A percentile compares a stretch with the other conserved stretches of the same genome.
These are phyloP conservation scores for Habroteleia sp. DNA, from an alignment of 2,888 invertebrate species.

Conservation along the genomic window DNA sequence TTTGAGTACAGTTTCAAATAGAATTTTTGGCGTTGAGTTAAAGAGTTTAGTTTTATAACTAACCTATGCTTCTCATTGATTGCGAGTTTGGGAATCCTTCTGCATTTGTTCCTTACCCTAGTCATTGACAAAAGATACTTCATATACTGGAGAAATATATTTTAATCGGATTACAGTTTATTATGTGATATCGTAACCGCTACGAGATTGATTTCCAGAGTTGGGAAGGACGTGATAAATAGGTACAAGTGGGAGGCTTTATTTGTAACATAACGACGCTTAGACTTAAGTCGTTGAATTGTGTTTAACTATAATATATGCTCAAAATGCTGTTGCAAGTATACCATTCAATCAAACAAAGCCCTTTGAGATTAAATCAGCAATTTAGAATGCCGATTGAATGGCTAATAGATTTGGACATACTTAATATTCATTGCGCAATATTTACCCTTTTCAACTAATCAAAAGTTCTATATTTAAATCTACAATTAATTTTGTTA, in stretches of 20 bases:
- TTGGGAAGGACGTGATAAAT: conserved; percentile 66
- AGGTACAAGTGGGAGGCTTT: conserved; percentile 59
- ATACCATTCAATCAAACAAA: conserved; percentile 55
- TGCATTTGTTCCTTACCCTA: conserved; percentile 10
- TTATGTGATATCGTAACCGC: conserved; percentile 43
- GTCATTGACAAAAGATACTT: conserved; percentile 19
- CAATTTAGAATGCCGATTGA: conserved; percentile 47
- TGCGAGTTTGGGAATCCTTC: conserved; percentile 20
- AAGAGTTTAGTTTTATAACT: conserved; percentile 9
- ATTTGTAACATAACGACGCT: conserved; percentile 59
- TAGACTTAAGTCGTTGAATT: conserved; percentile 59
- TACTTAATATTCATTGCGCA: conserved; percentile 41
- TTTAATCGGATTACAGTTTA: conserved; percentile 54
- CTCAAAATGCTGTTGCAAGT: conserved; percentile 38
- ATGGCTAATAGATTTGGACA: conserved; percentile 22
- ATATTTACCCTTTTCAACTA: conserved; percentile 42
- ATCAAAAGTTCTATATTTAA: conserved; percentile 36
- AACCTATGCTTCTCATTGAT: conserved; percentile 14
- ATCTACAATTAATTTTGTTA: conserved; percentile 36
- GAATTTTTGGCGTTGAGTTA: conserved; percentile 10
- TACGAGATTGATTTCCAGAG: conserved; percentile 68
- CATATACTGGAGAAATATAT: conserved; percentile 34
- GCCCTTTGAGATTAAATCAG: conserved; percentile 52
- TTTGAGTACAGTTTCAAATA: no score
- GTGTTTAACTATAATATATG: conserved; percentile 45